phyloP scores from a whole-genome alignment of 2,113 vertebrate species.

The Microtus ochrogaster region DNA sequence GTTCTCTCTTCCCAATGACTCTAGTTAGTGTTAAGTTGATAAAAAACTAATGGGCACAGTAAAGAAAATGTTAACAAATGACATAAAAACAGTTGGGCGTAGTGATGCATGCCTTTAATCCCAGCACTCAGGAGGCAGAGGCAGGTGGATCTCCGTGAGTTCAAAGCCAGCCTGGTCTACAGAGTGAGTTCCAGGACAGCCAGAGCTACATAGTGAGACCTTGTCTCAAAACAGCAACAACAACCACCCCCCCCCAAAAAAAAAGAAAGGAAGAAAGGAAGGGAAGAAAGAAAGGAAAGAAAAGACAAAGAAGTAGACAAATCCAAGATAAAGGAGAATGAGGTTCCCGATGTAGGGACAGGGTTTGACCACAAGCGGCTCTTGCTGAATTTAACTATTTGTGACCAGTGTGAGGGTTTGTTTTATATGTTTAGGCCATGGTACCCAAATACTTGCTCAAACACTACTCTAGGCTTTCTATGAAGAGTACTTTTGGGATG shows the following conservation, averaged over 20 bases:
- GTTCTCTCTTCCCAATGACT: background rate
- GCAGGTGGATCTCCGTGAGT: background rate
- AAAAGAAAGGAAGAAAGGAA: too few relatives aligned
- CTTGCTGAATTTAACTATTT: background rate
- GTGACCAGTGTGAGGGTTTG: background rate
- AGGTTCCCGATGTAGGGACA: background rate
- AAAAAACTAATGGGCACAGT: background rate
- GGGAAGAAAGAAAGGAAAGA: background rate
- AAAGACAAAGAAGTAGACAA: background rate
- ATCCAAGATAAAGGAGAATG: background rate
- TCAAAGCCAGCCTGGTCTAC: background rate
- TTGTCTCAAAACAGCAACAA: background rate
- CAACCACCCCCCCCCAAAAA: background rate
- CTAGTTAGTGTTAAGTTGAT: background rate
- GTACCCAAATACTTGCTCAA: constrained; percentile 11
- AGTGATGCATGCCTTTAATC: background rate
- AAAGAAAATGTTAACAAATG: background rate
- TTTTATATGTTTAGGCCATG: background rate
- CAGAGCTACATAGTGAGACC: background rate
- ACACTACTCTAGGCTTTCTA: background rate
- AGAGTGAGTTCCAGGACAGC: background rate
- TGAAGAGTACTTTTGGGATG: background rate
- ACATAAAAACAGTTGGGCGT: background rate
- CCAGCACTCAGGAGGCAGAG: background rate
- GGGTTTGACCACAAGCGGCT: background rate